These are phyloP conservation scores for Brachirus orientalis DNA, from an alignment of 2,113 vertebrate genomes.

Conservation along the genomic window DNA sequence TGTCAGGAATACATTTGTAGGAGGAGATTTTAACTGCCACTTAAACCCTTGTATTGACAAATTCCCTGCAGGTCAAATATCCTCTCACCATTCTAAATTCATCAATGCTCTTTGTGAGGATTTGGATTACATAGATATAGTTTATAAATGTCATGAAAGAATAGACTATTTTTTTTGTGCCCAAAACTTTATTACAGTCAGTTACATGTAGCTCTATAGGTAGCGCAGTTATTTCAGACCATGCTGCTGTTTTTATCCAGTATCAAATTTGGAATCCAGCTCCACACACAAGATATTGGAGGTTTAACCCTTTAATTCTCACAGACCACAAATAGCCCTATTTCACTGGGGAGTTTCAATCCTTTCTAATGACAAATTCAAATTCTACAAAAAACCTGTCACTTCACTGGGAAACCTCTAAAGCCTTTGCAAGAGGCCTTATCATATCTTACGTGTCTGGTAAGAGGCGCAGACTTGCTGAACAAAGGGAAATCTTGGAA, in stretches of 20 bases:
- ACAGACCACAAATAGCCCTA: not conserved
- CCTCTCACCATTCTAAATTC: no score
- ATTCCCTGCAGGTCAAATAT: no score
- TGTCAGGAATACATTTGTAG: no score
- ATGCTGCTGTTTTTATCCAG: not conserved
- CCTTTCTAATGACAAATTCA: no score
- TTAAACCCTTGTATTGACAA: no score
- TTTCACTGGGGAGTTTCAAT: no score
- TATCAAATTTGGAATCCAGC: not conserved
- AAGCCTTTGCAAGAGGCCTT: not conserved
- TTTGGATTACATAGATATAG: not conserved
- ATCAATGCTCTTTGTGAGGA: no score
- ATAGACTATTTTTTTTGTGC: not conserved
- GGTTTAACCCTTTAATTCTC: not conserved
- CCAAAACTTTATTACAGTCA: not conserved
- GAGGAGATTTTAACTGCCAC: no score
- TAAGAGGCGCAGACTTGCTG: not conserved
- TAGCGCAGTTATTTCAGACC: not conserved
- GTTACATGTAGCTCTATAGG: not conserved
- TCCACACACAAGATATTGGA: not conserved
- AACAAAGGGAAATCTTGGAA: not conserved
- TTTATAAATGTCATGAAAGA: not conserved
- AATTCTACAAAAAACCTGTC: no score
- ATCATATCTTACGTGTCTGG: not conserved
- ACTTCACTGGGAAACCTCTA: not conserved